These are phyloP conservation scores for Anguilla marmorata DNA, from an alignment of 2,797 vertebrate genomes.

Conservation along the genomic window DNA sequence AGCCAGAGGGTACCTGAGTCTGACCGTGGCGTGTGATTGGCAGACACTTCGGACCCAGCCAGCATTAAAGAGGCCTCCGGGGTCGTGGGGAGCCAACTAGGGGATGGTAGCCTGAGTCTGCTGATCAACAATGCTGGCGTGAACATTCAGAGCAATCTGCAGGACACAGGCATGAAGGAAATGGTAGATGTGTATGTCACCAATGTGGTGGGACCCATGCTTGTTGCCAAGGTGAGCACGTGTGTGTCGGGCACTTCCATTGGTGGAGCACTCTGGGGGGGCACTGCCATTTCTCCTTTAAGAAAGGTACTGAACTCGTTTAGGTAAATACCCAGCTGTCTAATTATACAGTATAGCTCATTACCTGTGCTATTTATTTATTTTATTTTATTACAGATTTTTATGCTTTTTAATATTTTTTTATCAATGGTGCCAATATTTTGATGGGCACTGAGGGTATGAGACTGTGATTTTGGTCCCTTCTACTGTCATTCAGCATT, in stretches of 20 bases:
- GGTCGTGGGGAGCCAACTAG: constrained; percentile 47
- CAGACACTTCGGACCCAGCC: constrained; percentile 53
- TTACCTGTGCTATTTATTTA: no score
- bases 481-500: not conserved
- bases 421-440: no score
- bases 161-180: constrained; percentile 45
- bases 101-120: constrained; percentile 58
- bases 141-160: constrained; percentile 41
- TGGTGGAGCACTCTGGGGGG: not conserved
- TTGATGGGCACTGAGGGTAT: not conserved
- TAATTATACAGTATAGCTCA: not conserved
- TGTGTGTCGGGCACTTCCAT: no score
- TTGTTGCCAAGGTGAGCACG: constrained; percentile 58
- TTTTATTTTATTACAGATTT: no score
- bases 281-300: not conserved
- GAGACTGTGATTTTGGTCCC: not conserved
- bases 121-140: constrained; percentile 70
- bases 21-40: not conserved
- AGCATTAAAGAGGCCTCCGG: constrained; percentile 56
- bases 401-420: no score
- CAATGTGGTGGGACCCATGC: constrained; percentile 68
- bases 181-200: constrained; percentile 62
- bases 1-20: not conserved
- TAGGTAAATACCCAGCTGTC: not conserved
- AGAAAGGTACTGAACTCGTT: not conserved